Base-by-base conservation (phyloP, 2,888 invertebrate species). In the Protula sp. region DNA sequence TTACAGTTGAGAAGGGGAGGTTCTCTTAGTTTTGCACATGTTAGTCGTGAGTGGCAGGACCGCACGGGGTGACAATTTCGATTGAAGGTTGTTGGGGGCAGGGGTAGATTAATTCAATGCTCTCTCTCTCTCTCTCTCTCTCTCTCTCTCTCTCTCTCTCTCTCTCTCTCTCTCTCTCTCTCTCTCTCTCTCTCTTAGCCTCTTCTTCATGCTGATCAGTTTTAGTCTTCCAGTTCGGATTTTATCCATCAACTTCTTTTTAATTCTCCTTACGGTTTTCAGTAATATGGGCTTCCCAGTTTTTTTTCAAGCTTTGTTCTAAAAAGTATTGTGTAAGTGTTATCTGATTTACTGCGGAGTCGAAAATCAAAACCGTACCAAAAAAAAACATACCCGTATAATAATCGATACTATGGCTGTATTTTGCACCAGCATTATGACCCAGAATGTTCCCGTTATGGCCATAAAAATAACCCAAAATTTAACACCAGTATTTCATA, bases 111-210 rank as follows among this genome's bases (percentile, higher is more conserved):
- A 2, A n/a, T 38, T 28, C 38, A 38, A 27, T 38, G n/a, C n/a
- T n/a, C n/a, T n/a, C n/a, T n/a, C n/a, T n/a, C 55, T 9, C 55
- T 38, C 31, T 26, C 26, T 38, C 55, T 22, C 4, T 55, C 30
- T 31, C 55, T 55, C 2, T 55, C 55, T 22, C 45, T 55, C 55
- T 24, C 47, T 3, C n/a, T 55, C 29, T 57, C 51, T 51, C 51
- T 30, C 51, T 52, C 30, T 48, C 30, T 51, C 30, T 57, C 28
- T 50, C 50, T 52, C 51, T 30, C 14, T 26, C 51, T 57, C 48
- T 56, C 56, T 28, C 9, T 22, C 52, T 22, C 27, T 2, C 3
- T 47, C 52, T 52, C 52, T 22, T 19, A 5, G 5, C 27, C 52
- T 14, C 52, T 22, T 28, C 19, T 28, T 22, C 52, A 1, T 28